These are phyloP conservation scores for Pyrochroa serraticornis DNA, from an alignment of 2,888 invertebrate genomes.

Conservation along the genomic window DNA sequence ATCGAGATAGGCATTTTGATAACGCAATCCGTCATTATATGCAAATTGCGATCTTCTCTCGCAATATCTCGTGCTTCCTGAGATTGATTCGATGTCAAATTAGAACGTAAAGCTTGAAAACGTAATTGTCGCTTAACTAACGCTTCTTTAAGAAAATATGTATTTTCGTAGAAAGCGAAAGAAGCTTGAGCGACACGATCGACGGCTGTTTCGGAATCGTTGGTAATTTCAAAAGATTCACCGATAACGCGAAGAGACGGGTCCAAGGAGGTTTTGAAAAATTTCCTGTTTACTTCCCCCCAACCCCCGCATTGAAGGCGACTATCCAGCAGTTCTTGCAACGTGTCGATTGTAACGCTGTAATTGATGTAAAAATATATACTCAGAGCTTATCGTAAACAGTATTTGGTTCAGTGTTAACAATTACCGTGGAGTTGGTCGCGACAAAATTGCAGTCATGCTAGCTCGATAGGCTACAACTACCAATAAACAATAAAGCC, in stretches of 20 bases:
- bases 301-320: conserved; percentile 73
- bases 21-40: conserved; percentile 83
- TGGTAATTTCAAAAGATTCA: conserved; percentile 67
- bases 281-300: conserved; percentile 71
- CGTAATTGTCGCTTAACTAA: conserved; percentile 64
- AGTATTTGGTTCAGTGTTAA: too few species aligned
- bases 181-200: conserved; percentile 71
- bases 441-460: conserved; percentile 83
- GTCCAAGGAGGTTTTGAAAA: conserved; percentile 75
- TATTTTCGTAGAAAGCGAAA: conserved; percentile 82
- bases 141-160: conserved; percentile 71
- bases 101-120: conserved; percentile 40
- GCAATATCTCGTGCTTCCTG: conserved; percentile 30
- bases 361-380: conserved; percentile 27
- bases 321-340: conserved; percentile 71
- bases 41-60: conserved; percentile 61
- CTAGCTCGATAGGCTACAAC: conserved; percentile 83
- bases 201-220: conserved; percentile 68
- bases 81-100: conserved; percentile 29
- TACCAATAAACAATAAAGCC: conserved; percentile 81
- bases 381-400: too few species aligned
- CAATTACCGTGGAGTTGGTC: conserved; percentile 71
- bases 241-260: conserved; percentile 71
- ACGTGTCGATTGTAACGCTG: conserved; percentile 79
- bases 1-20: conserved; percentile 82